These are phyloP conservation scores for Oncorhynchus nerka DNA, from an alignment of 2,113 vertebrate species.

Conservation along the genomic window DNA sequence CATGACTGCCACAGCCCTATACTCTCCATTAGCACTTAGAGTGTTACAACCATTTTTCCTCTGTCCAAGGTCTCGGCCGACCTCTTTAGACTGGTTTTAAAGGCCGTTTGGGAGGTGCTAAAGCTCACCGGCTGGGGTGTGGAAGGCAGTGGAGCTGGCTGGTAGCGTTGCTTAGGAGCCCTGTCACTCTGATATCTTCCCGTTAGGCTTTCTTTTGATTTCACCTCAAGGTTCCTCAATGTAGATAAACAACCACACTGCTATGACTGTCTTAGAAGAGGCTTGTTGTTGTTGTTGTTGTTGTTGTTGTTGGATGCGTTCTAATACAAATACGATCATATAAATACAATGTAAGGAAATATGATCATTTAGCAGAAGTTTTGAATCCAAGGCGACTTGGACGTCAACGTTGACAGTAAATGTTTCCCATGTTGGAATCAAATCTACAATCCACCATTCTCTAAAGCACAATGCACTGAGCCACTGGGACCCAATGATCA, in stretches of 20 bases:
- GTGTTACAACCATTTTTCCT: conserved; percentile 75
- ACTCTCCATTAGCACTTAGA: conserved; percentile 80
- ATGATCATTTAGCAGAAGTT: too few species aligned
- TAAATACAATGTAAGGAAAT: too few species aligned
- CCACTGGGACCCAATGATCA: too few species aligned
- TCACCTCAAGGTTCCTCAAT: conserved; percentile 44
- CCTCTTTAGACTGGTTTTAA: conserved; percentile 69
- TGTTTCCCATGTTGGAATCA: too few species aligned
- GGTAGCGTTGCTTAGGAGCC: conserved; percentile 31
- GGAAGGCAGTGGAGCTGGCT: conserved; percentile 21
- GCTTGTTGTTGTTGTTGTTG: too few species aligned
- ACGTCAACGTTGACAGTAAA: not conserved
- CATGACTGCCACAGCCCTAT: too few species aligned
- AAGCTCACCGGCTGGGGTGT: conserved; percentile 58
- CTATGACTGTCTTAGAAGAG: conserved; percentile 8
- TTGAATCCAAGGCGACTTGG: not conserved
- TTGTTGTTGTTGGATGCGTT: too few species aligned
- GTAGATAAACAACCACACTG: conserved; percentile 53
- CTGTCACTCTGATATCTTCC: conserved; percentile 62
- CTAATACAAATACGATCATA: too few species aligned
- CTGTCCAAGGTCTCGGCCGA: conserved; percentile 64
- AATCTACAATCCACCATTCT: too few species aligned
- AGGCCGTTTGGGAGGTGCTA: conserved; percentile 70
- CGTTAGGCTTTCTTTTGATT: conserved; percentile 52
- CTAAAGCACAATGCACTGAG: too few species aligned